Percentiles rank a stretch among this genome's conserved stretches.
phyloP scores from a whole-genome alignment of 1,140 invertebrate genomes.

The Heliconius hewitsoni region DNA sequence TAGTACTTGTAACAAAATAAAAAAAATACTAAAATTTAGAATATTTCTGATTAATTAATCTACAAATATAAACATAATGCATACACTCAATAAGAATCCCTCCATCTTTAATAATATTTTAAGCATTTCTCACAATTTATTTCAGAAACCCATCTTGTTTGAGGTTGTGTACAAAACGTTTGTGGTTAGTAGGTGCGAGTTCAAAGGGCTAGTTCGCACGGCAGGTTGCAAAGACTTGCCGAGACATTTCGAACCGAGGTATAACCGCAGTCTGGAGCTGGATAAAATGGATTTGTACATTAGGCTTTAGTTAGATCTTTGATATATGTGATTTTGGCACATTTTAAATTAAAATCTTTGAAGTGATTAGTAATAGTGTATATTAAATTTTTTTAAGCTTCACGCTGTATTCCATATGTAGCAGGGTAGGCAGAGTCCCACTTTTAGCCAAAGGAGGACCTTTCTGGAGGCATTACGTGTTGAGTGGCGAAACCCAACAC shows the following conservation, averaged over 20 bases:
- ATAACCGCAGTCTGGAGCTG: slow-evolving; percentile 55
- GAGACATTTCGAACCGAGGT: slow-evolving; percentile 53
- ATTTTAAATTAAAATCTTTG: too few species aligned
- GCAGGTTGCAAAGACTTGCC: slow-evolving; percentile 65
- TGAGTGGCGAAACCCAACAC: too few species aligned
- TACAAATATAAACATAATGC: too few species aligned
- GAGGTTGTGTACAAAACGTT: slow-evolving; percentile 54
- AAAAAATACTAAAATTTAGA: background rate
- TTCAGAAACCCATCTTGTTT: slow-evolving; percentile 29
- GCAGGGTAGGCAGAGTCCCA: too few species aligned
- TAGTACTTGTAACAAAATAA: too few species aligned
- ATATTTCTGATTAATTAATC: too few species aligned
- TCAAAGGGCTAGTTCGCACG: slow-evolving; percentile 70
- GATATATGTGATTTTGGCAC: too few species aligned
- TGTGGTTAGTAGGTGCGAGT: slow-evolving; percentile 66
- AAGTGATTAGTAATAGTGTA: too few species aligned
- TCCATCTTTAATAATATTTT: slow-evolving; percentile 20
- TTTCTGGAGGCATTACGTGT: too few species aligned
- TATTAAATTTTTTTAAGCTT: too few species aligned
- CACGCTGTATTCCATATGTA: too few species aligned
- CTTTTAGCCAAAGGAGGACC: too few species aligned
- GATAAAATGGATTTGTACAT: slow-evolving; percentile 24
- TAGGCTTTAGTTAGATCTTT: slow-evolving; percentile 29
- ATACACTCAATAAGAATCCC: background rate
- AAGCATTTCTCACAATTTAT: slow-evolving; percentile 29